Evolutionary conservation across 2,113 vertebrate genomes (phyloP).

Genomic region (Seriola quinqueradiata): DNA sequence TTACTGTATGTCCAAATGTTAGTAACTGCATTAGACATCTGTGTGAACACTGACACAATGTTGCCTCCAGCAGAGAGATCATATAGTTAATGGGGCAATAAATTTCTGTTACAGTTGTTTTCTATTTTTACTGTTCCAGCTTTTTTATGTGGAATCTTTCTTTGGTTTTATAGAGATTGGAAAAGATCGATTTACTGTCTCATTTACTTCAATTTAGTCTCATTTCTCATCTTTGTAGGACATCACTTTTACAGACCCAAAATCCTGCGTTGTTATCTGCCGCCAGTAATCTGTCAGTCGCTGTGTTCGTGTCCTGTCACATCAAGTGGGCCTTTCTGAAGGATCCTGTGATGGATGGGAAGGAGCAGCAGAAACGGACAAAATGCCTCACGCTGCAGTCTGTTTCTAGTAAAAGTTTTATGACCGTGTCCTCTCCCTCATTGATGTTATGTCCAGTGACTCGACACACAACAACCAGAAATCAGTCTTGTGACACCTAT

Average conservation of each 20-base stretch:
- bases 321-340: conserved; percentile 26
- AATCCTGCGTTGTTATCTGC: neutral
- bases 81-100: conserved; percentile 33
- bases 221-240: conserved; percentile 15
- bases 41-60: neutral
- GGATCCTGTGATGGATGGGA: conserved; percentile 37
- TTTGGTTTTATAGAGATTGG: conserved; percentile 7
- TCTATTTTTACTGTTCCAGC: conserved; percentile 13
- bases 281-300: conserved; percentile 20
- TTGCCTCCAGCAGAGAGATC: conserved; percentile 38
- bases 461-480: conserved; percentile 35
- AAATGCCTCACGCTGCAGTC: conserved; percentile 39
- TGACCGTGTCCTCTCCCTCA: conserved; percentile 46
- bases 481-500: conserved; percentile 52
- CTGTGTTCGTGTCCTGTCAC: conserved; percentile 19
- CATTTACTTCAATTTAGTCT: conserved; percentile 33
- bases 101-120: conserved; percentile 39
- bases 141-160: conserved; percentile 16
- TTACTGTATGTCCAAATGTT: conserved; percentile 21
- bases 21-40: neutral
- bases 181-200: conserved; percentile 18
- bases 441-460: conserved; percentile 57
- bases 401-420: conserved; percentile 60
- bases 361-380: conserved; percentile 27
- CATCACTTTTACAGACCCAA: conserved; percentile 2